These are phyloP conservation scores for Ectemnius continuus DNA, from an alignment of 2,888 invertebrate species.

Conservation along the genomic window DNA sequence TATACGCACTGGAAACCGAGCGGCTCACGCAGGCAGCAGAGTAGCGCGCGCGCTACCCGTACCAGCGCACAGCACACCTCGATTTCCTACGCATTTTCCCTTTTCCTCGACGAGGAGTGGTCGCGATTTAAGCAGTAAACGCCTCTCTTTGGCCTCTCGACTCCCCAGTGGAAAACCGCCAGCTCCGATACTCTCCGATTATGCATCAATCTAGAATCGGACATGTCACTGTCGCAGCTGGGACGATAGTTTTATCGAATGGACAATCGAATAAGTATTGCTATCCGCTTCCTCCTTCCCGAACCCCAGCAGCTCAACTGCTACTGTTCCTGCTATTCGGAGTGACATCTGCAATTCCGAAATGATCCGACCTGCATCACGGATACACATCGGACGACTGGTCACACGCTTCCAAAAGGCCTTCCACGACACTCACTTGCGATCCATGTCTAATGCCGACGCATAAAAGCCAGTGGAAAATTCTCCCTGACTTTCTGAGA, in stretches of 20 bases:
- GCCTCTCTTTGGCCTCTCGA: conserved; percentile 29
- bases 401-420: conserved; percentile 12
- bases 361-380: conserved; percentile 17
- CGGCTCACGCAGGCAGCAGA: no score
- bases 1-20: conserved; percentile 43
- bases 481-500: background rate
- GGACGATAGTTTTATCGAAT: conserved; percentile 24
- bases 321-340: background rate
- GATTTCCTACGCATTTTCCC: conserved; percentile 71
- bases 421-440: background rate
- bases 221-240: no score
- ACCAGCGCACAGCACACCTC: conserved; percentile 59
- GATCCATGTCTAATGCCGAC: background rate
- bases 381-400: conserved; percentile 10
- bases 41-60: no score
- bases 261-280: background rate
- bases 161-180: no score
- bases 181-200: background rate
- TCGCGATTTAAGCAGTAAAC: conserved; percentile 43
- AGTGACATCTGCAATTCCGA: conserved; percentile 45
- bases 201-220: background rate
- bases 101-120: conserved; percentile 38
- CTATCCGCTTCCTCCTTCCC: background rate
- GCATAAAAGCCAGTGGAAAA: conserved; percentile 1
- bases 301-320: no score